These are phyloP conservation scores for Glaucopsyche alexis DNA, from an alignment of 2,888 invertebrate species.

Conservation along the genomic window DNA sequence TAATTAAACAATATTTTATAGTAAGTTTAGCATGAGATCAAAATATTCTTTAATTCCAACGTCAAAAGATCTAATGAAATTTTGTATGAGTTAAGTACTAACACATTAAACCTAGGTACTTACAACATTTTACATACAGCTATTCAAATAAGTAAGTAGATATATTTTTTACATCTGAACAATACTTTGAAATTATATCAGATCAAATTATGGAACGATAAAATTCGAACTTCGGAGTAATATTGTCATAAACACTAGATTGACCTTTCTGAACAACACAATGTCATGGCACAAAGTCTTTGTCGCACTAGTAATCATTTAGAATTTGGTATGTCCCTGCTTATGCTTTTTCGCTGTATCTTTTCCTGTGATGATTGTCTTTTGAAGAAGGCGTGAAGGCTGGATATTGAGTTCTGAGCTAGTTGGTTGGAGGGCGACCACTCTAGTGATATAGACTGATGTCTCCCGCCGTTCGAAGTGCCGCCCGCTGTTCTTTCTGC, in stretches of 20 bases:
- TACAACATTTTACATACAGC: too few relatives aligned
- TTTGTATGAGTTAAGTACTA: too few relatives aligned
- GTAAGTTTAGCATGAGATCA: slow-evolving; percentile 17
- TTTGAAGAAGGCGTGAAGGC: slow-evolving; percentile 89
- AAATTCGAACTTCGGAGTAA: neutral
- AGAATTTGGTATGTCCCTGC: slow-evolving; percentile 49
- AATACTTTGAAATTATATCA: neutral
- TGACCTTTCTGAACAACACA: slow-evolving; percentile 46
- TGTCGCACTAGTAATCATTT: slow-evolving; percentile 52
- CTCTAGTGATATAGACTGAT: slow-evolving; percentile 88
- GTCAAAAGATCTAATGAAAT: neutral
- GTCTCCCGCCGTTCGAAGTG: slow-evolving; percentile 69
- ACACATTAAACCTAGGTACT: too few relatives aligned
- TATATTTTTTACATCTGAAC: too few relatives aligned
- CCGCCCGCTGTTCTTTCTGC: slow-evolving; percentile 76
- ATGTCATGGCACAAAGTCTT: slow-evolving; percentile 69
- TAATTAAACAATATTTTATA: slow-evolving; percentile 21
- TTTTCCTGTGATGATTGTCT: slow-evolving; percentile 78
- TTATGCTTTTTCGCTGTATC: slow-evolving; percentile 63
- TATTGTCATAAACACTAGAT: slow-evolving; percentile 34
- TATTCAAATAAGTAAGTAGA: too few relatives aligned
- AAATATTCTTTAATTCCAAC: slow-evolving; percentile 22
- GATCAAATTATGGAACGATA: neutral
- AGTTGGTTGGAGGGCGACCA: slow-evolving; percentile 86
- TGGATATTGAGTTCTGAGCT: slow-evolving; percentile 89